A percentile compares a stretch with the other conserved stretches of the same genome.
phyloP scores from a whole-genome alignment of 2,113 vertebrate species.

The Nettapus auritus region DNA sequence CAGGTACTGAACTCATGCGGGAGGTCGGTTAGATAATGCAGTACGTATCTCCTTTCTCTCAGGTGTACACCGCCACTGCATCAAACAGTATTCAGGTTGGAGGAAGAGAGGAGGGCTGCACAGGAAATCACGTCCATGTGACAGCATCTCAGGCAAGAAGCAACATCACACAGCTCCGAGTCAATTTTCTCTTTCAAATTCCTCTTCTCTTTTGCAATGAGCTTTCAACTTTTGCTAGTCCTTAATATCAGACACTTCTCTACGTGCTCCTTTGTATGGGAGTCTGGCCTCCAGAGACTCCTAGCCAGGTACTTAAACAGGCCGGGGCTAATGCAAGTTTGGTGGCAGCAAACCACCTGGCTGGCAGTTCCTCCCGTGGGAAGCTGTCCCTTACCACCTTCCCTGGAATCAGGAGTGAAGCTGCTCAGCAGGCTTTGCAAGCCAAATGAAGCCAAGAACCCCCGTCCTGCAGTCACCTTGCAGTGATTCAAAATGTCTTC shows the following conservation, averaged over 20 bases:
- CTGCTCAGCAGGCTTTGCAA: neutral
- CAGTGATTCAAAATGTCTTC: neutral
- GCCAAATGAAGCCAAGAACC: neutral
- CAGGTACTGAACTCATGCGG: neutral
- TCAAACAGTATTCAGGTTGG: neutral
- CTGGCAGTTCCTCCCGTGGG: accelerated
- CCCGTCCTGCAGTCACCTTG: neutral
- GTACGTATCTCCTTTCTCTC: neutral
- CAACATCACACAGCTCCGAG: neutral
- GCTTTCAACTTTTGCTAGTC: neutral
- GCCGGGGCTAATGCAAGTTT: neutral
- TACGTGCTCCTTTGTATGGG: neutral
- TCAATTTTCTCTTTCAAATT: neutral
- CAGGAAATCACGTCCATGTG: neutral
- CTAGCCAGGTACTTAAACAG: neutral
- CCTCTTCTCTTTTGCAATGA: neutral
- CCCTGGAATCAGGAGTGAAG: neutral
- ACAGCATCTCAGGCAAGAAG: neutral
- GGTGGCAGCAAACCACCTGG: accelerated
- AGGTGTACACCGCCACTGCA: neutral
- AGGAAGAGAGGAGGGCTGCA: neutral
- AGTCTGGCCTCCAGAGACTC: neutral
- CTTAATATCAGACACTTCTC: neutral
- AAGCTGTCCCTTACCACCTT: neutral
- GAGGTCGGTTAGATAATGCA: neutral